Conservation (phyloP, 2,113 vertebrate species). For the Nanorana parkeri region DNA sequence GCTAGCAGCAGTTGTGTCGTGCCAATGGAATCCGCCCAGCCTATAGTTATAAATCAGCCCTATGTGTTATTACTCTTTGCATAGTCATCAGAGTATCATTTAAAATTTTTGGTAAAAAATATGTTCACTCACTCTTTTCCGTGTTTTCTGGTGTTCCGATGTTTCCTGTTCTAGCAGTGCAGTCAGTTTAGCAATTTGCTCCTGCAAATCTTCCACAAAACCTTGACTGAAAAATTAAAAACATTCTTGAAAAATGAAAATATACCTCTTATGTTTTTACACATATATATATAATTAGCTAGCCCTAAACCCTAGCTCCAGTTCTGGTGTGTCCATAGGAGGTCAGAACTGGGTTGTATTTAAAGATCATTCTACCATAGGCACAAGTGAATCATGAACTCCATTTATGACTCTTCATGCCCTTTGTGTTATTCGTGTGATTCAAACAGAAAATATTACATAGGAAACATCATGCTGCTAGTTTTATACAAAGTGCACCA, state of each 20-base stretch:
- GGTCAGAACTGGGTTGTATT: no score
- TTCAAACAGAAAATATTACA: not conserved
- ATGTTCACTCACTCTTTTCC: conserved; percentile 62
- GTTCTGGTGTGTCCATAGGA: no score
- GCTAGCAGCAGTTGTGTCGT: no score
- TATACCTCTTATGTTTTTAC: not conserved
- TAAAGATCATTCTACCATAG: no score
- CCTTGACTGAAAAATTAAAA: conserved; percentile 57
- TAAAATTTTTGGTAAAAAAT: no score
- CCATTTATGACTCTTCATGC: no score
- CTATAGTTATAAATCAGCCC: no score
- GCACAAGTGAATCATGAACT: no score
- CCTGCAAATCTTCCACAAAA: conserved; percentile 65
- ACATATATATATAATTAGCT: not conserved
- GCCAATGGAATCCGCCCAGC: no score
- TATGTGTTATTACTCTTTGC: no score
- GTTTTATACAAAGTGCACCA: not conserved
- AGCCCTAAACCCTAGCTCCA: not conserved
- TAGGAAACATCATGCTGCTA: not conserved
- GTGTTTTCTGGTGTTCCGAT: conserved; percentile 65
- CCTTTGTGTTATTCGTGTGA: no score
- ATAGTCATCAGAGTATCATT: no score
- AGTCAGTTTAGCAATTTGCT: conserved; percentile 69
- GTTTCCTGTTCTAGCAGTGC: conserved; percentile 69
- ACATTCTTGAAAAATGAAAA: not conserved